These are phyloP conservation scores for Sardinella longiceps DNA, from an alignment of 2,797 vertebrate genomes.

Conservation along the genomic window DNA sequence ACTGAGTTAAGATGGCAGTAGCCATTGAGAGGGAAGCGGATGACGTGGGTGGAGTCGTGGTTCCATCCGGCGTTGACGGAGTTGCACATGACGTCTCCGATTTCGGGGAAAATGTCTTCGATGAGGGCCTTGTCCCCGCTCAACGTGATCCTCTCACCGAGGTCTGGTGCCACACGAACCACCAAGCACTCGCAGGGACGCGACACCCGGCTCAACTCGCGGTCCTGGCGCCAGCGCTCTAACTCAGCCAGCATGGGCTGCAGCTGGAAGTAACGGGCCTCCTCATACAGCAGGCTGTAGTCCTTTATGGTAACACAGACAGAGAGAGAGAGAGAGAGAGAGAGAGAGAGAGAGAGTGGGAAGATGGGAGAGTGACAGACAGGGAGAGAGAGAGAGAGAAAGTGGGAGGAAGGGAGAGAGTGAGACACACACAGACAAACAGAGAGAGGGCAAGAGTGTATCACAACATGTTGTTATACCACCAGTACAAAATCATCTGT, in stretches of 20 bases:
- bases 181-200: conserved; percentile 96
- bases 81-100: conserved; percentile 98
- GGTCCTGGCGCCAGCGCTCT: conserved; percentile 96
- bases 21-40: conserved; percentile 95
- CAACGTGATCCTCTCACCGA: conserved; percentile 94
- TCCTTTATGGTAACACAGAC: conserved; percentile 73
- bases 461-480: not conserved
- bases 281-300: conserved; percentile 95
- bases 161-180: conserved; percentile 93
- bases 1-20: conserved; percentile 99
- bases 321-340: not conserved
- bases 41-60: conserved; percentile 97
- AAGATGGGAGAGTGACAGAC: conserved; percentile 12
- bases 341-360: not conserved
- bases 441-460: not conserved
- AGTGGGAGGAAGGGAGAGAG: not conserved
- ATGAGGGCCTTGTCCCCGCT: conserved; percentile 96
- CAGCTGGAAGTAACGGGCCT: conserved; percentile 97
- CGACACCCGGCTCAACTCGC: conserved; percentile 85
- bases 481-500: conserved; percentile 15
- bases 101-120: conserved; percentile 96
- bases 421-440: not conserved
- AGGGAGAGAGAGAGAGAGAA: not conserved
- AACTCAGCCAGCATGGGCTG: conserved; percentile 95
- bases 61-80: conserved; percentile 98